phyloP scores from a whole-genome alignment of 2,888 invertebrate species.

The Platycheirus rosarum region DNA sequence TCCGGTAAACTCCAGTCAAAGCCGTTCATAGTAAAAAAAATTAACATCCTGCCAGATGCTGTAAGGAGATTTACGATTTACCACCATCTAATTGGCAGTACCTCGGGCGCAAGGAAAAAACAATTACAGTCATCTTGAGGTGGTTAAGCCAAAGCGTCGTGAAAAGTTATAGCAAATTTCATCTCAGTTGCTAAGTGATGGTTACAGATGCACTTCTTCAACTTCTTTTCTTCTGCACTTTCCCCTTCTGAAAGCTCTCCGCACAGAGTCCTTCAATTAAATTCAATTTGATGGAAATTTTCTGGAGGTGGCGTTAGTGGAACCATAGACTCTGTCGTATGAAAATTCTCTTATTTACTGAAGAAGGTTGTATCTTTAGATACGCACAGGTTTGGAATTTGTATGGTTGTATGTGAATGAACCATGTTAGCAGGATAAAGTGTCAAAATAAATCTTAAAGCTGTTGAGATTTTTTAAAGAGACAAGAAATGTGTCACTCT shows the following conservation, averaged over 20 bases:
- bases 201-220: constrained; percentile 7
- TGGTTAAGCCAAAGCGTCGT: constrained; percentile 9
- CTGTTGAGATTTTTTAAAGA: neutral
- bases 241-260: constrained; percentile 35
- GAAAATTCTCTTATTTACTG: constrained; percentile 12
- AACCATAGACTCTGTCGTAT: constrained; percentile 19
- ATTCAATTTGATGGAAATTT: constrained; percentile 58
- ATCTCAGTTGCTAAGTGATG: constrained; percentile 14
- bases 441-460: constrained; percentile 5
- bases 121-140: constrained; percentile 42
- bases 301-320: constrained; percentile 34
- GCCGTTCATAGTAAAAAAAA: constrained; percentile 13
- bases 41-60: constrained; percentile 29
- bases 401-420: neutral
- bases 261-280: constrained; percentile 47
- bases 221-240: constrained; percentile 1
- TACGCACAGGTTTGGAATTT: neutral
- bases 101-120: constrained; percentile 32
- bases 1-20: constrained; percentile 25
- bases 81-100: constrained; percentile 46
- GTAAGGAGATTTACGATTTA: constrained; percentile 20
- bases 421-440: neutral
- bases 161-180: constrained; percentile 39
- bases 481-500: too few species aligned
- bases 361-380: neutral